These are phyloP conservation scores for Venusia cambrica DNA, from an alignment of 2,888 invertebrate species.

Conservation along the genomic window DNA sequence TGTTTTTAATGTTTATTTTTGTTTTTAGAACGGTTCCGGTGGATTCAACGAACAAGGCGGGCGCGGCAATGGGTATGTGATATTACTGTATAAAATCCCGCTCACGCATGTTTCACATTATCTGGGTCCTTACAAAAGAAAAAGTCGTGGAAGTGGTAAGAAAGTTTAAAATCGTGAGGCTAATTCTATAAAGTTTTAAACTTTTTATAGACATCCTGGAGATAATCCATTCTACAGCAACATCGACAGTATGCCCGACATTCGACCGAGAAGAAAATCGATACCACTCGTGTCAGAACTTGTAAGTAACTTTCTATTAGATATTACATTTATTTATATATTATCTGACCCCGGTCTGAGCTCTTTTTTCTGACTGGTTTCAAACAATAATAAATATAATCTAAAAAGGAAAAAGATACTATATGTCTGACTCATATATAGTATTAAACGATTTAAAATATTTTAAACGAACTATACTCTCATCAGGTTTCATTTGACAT, in stretches of 20 bases:
- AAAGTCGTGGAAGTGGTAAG: slow-evolving; percentile 7
- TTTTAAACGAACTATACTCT: no score
- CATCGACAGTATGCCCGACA: slow-evolving; percentile 99
- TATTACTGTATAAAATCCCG: no score
- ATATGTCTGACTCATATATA: no score
- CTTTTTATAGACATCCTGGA: slow-evolving; percentile 87
- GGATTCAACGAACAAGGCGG: slow-evolving; percentile 89
- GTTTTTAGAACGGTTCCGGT: slow-evolving; percentile 92
- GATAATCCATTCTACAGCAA: slow-evolving; percentile 99
- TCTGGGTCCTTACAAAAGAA: no score
- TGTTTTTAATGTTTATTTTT: slow-evolving; percentile 77
- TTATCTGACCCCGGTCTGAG: slow-evolving; percentile 55
- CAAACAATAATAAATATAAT: slow-evolving; percentile 37
- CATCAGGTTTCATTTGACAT: background rate
- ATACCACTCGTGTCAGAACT: slow-evolving; percentile 99
- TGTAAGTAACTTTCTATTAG: slow-evolving; percentile 85
- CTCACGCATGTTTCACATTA: no score
- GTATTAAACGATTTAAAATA: no score
- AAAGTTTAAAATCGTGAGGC: background rate
- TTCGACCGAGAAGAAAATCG: slow-evolving; percentile 97
- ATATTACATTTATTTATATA: slow-evolving; percentile 28
- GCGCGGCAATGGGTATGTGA: slow-evolving; percentile 90
- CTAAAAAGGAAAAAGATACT: no score
- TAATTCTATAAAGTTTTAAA: slow-evolving; percentile 9
- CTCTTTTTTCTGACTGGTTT: slow-evolving; percentile 56